phyloP scores from a whole-genome alignment of 2,888 invertebrate genomes.

The Mechanitis messenoides region DNA sequence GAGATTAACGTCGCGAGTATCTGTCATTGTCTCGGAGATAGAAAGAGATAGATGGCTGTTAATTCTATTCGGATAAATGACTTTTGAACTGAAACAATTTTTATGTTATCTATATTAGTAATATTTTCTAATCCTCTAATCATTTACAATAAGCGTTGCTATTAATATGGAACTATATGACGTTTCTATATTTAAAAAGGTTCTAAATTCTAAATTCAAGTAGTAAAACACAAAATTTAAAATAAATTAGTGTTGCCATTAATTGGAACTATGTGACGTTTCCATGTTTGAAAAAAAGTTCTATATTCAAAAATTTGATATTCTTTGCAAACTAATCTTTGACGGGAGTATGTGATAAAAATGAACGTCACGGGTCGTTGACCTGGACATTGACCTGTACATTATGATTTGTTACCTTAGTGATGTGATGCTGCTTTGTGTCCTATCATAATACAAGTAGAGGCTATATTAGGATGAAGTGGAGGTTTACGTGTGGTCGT shows the following conservation, averaged over 20 bases:
- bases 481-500: constrained; percentile 32
- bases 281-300: no score
- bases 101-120: no score
- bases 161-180: no score
- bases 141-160: no score
- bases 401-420: constrained; percentile 25
- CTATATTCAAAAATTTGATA: no score
- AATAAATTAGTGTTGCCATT: no score
- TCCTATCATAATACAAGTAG: constrained; percentile 2
- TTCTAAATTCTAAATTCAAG: no score
- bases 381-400: constrained; percentile 51
- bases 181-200: no score
- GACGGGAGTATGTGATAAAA: constrained; percentile 1
- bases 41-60: constrained; percentile 26
- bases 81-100: neutral
- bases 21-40: constrained; percentile 27
- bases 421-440: neutral
- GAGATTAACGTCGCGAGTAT: constrained; percentile 27
- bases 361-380: constrained; percentile 38
- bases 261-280: no score
- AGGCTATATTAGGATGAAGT: constrained; percentile 19
- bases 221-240: no score
- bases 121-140: no score
- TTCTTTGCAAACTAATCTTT: neutral
- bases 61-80: neutral